Base-by-base conservation (phyloP, 2,797 vertebrate species). In the Mycteria americana region DNA sequence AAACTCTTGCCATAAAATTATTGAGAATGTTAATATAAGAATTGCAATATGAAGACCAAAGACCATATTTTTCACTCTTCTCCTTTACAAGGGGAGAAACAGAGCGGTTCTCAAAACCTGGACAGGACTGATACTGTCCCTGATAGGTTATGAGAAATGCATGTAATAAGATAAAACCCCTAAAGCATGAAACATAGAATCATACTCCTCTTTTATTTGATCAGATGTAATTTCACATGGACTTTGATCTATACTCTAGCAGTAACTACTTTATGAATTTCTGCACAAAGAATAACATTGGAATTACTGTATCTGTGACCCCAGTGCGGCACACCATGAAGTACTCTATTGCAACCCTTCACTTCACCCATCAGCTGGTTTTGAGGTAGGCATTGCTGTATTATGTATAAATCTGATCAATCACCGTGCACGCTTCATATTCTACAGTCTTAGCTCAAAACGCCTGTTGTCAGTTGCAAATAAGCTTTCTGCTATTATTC, bases 1-100 rank as follows among this genome's bases (percentile, higher is more conserved):
- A 97, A 97, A 77, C 30, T 46, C 79, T 41, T 89, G 67, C 57
- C 77, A 85, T 85, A 87, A 88, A 96, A 89, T 90, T 88, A 94
- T 33, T 89, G 68, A 93, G 7, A 22, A 93, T 63, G 76, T 92
- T 91, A 88, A 73, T 48, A 93, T 2, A 7, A 85, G 64, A 92
- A 77, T 43, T 92, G 62, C 85, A 90, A 92, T 87, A 91, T 33
- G 67, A 93, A 84, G 68, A 95, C 37, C 43, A 69, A 91, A 93
- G 43, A 19, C 43, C 24, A 2, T 31, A 59, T 59, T 93, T 95
- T 93, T 91, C 25, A 82, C 37, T 77, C 53, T 46, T 79, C 37
- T 69, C 62, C n/a, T 85, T 93, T 88, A 76, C 56, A 82, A 90
- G 18, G 27, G 19, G 31, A 85, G 85, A 92, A 92, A 90, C 11